Evolutionary conservation across 2,113 vertebrate species (phyloP), one percentile per base, ranked within the genome.

Genomic region (Choloepus hoffmanni): DNA sequence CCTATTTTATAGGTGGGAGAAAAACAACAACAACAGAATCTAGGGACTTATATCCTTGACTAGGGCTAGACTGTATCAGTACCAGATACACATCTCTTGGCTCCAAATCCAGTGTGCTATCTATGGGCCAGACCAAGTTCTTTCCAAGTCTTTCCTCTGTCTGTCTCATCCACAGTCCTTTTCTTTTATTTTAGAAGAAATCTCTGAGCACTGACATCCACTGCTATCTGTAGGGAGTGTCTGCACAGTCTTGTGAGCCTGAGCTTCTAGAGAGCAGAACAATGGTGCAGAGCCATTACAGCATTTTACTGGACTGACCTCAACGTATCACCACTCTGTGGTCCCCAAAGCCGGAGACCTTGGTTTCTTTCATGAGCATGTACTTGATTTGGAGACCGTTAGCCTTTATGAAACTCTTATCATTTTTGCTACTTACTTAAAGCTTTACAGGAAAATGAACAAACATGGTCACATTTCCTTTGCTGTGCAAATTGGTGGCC

Each of bases 41-140:
- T 85, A 85, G 65, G 16, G 85, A 55, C 92, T 96, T 88, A 94
- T 73, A 86, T 92, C 55, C 88, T 95, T 88, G 73, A 93, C 88
- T 97, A 92, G 65, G 95, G 28, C 86, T 93, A 86, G 79, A 73
- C 65, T 55, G 13, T 70, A 55, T 26, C 67, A 63, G 13, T 55
- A 24, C 30, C 24, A 86, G 53, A 55, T 7, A 77, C 11, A 11
- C 16, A 48, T 14, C 18, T 84, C 36, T 77, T n/a, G 7, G 55
- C 30, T 60, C 16, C 33, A 65, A 65, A 18, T 24, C 12, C 15
- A 72, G 1, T 8, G 11, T 60, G 3, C 55, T 45, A 63, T 85
- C 2, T 30, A 30, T 85, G 43, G 16, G 53, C 5, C 76, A 24
- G 21, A 30, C 86, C 67, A 83, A 23, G 28, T 58, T 70, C 14